Evolutionary conservation across 2,113 vertebrate genomes (phyloP).

Genomic region (Montifringilla adamsi): DNA sequence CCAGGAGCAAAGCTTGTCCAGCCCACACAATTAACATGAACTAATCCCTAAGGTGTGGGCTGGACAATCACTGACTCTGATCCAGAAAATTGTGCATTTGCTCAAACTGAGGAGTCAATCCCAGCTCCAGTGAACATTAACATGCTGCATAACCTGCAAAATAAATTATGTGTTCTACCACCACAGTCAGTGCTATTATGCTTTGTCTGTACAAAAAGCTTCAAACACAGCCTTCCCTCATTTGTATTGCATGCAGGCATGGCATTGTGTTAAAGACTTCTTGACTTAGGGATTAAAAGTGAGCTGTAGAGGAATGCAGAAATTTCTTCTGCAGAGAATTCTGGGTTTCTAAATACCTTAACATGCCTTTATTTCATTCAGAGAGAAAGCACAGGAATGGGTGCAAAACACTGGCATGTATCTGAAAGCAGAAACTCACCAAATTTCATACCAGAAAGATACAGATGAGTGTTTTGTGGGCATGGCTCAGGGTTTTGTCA

Average conservation of each 20-base stretch:
- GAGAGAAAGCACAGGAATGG: not conserved
- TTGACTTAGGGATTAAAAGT: conserved; percentile 3
- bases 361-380: not conserved
- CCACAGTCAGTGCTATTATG: not conserved
- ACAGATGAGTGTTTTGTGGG: not conserved
- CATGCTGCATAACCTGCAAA: not conserved
- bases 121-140: not conserved
- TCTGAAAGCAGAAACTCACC: not conserved
- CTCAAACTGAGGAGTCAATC: not conserved
- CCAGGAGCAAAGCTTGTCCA: not conserved
- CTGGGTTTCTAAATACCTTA: not conserved
- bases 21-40: not conserved
- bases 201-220: not conserved
- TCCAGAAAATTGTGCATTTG: not conserved
- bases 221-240: not conserved
- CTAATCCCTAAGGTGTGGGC: not conserved
- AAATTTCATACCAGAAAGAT: not conserved
- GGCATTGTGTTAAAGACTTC: not conserved
- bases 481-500: not conserved
- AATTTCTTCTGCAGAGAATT: not conserved
- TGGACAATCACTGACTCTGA: not conserved
- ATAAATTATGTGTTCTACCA: not conserved
- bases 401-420: not conserved
- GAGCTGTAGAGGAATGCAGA: not conserved
- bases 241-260: not conserved